Conservation (phyloP, 2,797 vertebrate genomes). For the Sarcophilus harrisii region DNA sequence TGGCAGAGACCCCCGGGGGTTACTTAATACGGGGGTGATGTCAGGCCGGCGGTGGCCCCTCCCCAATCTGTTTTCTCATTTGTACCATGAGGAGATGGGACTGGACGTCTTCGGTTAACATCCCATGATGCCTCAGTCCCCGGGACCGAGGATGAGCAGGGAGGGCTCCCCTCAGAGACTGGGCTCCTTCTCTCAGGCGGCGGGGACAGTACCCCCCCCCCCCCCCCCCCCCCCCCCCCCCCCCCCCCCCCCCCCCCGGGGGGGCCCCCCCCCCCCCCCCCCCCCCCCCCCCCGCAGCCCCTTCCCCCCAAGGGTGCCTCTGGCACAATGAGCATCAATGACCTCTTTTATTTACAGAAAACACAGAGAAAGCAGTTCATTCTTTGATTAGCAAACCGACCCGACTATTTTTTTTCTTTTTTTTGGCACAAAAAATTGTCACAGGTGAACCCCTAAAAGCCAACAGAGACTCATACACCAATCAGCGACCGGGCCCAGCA, state of each 20-base stretch:
- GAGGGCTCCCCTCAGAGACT: background rate
- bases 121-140: background rate
- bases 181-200: background rate
- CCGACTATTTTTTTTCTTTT: slow-evolving; percentile 31
- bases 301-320: background rate
- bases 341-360: slow-evolving; percentile 89
- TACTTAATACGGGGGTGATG: background rate
- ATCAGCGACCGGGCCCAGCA: slow-evolving; percentile 79
- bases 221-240: too few relatives aligned
- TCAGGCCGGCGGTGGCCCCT: background rate
- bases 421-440: slow-evolving; percentile 86
- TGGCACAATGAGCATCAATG: slow-evolving; percentile 75
- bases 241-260: fast-evolving
- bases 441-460: slow-evolving; percentile 79
- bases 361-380: slow-evolving; percentile 86
- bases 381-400: slow-evolving; percentile 82
- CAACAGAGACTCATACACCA: slow-evolving; percentile 81
- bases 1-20: background rate
- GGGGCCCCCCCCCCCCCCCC: background rate
- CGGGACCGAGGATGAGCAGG: background rate
- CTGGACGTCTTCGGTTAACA: background rate
- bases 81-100: background rate
- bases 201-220: background rate
- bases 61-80: background rate
- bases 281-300: background rate